Percentiles rank a stretch among this genome's conserved stretches.
Evolutionary conservation across 64 coral and sea anemone species (phyloP).

Genomic region (Anthopleura sola): DNA sequence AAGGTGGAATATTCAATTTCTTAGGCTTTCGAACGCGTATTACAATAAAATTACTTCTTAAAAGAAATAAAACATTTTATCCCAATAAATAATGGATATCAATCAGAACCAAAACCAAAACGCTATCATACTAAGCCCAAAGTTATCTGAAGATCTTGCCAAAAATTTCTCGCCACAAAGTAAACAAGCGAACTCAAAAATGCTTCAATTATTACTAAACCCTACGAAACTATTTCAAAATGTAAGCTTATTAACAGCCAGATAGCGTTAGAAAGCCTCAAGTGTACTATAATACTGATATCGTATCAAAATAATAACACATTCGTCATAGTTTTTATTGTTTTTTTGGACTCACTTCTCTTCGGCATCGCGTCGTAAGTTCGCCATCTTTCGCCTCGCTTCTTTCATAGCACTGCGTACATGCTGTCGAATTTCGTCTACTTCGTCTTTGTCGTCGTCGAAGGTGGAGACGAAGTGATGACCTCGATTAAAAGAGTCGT

Average conservation of each 20-base stretch:
- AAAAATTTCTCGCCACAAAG: not conserved
- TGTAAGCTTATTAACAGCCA: not conserved
- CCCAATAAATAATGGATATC: not conserved
- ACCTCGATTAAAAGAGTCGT: not conserved
- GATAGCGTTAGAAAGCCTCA: not conserved
- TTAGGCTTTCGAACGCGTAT: not conserved
- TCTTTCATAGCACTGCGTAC: conserved; percentile 89
- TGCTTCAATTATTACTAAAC: not conserved
- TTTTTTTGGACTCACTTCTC: conserved; percentile 67
- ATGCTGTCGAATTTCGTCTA: conserved; percentile 85
- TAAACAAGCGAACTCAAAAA: not conserved
- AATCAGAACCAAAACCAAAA: not conserved
- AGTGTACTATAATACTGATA: not conserved
- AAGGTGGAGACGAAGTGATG: not conserved
- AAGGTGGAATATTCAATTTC: not conserved
- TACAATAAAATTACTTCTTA: not conserved
- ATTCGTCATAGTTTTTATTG: not conserved
- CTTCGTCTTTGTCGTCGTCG: conserved; percentile 50
- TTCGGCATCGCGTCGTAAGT: conserved; percentile 84
- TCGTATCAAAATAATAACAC: not conserved
- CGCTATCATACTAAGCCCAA: not conserved
- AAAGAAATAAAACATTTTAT: not conserved
- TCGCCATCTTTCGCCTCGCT: conserved; percentile 69
- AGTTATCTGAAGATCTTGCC: not conserved
- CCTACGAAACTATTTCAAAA: not conserved